These are phyloP conservation scores for Sus cebifrons DNA, from an alignment of 2,797 vertebrate genomes.

Conservation along the genomic window DNA sequence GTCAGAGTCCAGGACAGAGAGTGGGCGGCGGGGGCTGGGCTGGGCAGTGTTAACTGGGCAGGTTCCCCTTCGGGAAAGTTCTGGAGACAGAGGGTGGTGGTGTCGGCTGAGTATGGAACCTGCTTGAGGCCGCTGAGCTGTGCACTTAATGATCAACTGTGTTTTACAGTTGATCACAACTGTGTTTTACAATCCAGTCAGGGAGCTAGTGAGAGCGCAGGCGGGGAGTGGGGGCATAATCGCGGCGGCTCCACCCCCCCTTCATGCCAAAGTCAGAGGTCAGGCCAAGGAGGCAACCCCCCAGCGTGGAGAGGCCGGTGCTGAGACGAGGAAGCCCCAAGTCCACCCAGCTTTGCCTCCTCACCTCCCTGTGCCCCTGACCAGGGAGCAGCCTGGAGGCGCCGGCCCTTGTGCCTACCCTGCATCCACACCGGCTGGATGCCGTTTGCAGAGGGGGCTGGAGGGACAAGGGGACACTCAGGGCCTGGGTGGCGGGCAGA, in stretches of 20 bases:
- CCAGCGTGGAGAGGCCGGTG: neutral
- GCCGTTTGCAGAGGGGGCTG: too few relatives aligned
- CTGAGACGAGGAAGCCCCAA: neutral
- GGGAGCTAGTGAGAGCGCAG: too few relatives aligned
- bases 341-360: neutral
- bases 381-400: neutral
- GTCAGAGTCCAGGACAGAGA: neutral
- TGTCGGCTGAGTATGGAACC: fast-evolving
- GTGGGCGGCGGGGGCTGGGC: fast-evolving
- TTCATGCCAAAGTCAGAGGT: neutral
- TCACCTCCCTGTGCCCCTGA: neutral
- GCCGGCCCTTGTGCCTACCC: neutral
- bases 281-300: neutral
- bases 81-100: neutral
- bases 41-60: neutral
- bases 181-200: neutral
- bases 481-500: neutral
- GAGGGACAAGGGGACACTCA: neutral
- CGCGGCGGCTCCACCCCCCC: neutral
- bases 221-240: too few relatives aligned
- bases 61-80: too few relatives aligned
- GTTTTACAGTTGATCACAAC: neutral
- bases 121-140: fast-evolving
- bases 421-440: neutral
- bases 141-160: fast-evolving